Evolutionary conservation across 2,797 vertebrate genomes (phyloP).

Genomic region (Argentina silus): DNA sequence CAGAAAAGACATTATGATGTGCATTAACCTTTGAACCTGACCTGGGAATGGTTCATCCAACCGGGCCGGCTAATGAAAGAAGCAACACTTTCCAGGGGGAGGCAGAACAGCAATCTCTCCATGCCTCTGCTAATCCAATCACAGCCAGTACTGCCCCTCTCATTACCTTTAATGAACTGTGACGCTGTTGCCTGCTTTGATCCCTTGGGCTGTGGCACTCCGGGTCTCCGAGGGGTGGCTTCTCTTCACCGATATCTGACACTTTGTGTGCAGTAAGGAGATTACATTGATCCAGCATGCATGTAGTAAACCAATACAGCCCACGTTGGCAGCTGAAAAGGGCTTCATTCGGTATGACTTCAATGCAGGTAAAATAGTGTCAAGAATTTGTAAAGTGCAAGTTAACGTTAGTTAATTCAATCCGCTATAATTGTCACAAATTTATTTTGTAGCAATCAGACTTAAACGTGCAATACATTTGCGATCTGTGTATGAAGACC

Average conservation of each 20-base stretch:
- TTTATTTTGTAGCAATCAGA: too few relatives aligned
- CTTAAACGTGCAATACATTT: not conserved
- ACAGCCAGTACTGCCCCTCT: not conserved
- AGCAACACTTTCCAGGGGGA: not conserved
- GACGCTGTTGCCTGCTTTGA: not conserved
- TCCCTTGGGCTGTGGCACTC: not conserved
- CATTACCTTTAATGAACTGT: slow-evolving; percentile 14
- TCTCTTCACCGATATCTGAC: not conserved
- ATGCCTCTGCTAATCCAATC: slow-evolving; percentile 7
- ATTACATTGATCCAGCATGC: slow-evolving; percentile 7
- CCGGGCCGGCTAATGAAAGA: too few relatives aligned
- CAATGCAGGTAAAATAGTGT: too few relatives aligned
- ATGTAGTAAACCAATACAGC: not conserved
- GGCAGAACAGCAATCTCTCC: not conserved
- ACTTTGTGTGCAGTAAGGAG: slow-evolving; percentile 3
- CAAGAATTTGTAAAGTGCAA: too few relatives aligned
- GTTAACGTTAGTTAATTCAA: too few relatives aligned
- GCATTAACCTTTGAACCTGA: too few relatives aligned
- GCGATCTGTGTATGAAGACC: not conserved
- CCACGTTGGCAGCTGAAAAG: too few relatives aligned
- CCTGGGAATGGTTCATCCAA: too few relatives aligned
- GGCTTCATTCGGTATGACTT: too few relatives aligned
- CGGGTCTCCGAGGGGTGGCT: not conserved
- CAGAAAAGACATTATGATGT: too few relatives aligned
- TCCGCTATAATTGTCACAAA: too few relatives aligned